These are phyloP conservation scores for Galeopterus variegatus DNA, from an alignment of 2,113 vertebrate species.

Conservation along the genomic window DNA sequence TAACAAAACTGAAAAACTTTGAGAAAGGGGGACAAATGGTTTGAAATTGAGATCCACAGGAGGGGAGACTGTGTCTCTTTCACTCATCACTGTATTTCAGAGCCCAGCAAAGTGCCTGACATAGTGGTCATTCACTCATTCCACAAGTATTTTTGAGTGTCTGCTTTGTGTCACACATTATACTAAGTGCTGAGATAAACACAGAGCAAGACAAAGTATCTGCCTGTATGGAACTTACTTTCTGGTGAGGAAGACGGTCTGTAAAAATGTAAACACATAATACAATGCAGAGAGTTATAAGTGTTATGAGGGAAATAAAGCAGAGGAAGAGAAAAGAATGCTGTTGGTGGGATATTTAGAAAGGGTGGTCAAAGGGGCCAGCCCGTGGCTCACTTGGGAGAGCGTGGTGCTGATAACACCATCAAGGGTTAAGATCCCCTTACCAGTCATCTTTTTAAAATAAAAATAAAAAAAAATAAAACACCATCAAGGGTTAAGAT, in stretches of 20 bases:
- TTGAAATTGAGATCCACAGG: not conserved
- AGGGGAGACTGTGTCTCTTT: not conserved
- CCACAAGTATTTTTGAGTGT: not conserved
- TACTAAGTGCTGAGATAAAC: not conserved
- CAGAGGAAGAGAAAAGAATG: not conserved
- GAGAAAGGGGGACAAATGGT: not conserved
- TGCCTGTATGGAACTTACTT: not conserved
- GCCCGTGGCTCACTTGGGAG: no score
- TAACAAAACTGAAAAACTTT: constrained; percentile 3
- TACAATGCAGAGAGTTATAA: not conserved
- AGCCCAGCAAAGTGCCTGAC: not conserved
- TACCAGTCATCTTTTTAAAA: no score
- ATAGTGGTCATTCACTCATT: not conserved
- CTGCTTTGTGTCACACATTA: not conserved
- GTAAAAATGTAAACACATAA: not conserved
- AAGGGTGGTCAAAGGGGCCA: not conserved
- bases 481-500: no score
- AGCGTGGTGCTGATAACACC: no score
- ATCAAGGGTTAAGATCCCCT: no score
- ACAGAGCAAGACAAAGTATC: not conserved
- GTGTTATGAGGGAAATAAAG: not conserved
- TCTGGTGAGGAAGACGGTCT: not conserved
- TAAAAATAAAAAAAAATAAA: no score
- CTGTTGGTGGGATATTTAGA: not conserved
- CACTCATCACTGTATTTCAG: not conserved